Conservation (phyloP, 1,140 invertebrate genomes). For the Hyles euphorbiae region DNA sequence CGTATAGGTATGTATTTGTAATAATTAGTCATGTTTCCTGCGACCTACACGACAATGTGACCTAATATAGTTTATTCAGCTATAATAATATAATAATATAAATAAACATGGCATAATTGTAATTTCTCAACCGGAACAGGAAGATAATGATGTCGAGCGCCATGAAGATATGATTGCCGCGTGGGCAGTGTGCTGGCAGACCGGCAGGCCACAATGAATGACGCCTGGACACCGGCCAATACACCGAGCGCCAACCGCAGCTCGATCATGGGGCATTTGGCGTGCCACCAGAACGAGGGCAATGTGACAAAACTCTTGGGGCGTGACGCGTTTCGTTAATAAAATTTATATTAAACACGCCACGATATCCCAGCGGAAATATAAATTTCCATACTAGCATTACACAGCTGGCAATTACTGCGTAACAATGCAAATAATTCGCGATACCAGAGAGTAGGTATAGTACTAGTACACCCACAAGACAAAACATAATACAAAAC, state of each 20-base stretch:
- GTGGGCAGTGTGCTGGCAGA: conserved; percentile 38
- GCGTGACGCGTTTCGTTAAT: conserved; percentile 21
- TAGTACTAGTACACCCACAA: too few species aligned
- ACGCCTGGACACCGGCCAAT: conserved; percentile 42
- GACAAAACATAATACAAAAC: too few species aligned
- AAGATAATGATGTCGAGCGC: conserved; percentile 27
- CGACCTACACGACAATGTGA: too few species aligned
- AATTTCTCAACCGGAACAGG: conserved; percentile 46
- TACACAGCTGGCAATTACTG: too few species aligned
- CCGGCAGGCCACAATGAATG: conserved; percentile 42
- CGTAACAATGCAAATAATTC: too few species aligned
- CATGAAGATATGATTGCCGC: conserved; percentile 20
- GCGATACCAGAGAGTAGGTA: too few species aligned
- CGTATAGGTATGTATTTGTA: too few species aligned
- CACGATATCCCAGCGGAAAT: conserved; percentile 1
- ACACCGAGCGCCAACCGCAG: conserved; percentile 22
- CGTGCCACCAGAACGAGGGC: conserved; percentile 43
- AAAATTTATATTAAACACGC: conserved; percentile 11
- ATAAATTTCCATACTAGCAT: not conserved
- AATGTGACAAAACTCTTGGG: conserved; percentile 43
- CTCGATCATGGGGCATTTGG: conserved; percentile 36
- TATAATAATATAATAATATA: too few species aligned
- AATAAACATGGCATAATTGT: not conserved
- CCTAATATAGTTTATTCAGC: too few species aligned
- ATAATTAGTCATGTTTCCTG: too few species aligned